Base-by-base conservation (phyloP, 2,113 vertebrate species). In the Etia nguti region DNA sequence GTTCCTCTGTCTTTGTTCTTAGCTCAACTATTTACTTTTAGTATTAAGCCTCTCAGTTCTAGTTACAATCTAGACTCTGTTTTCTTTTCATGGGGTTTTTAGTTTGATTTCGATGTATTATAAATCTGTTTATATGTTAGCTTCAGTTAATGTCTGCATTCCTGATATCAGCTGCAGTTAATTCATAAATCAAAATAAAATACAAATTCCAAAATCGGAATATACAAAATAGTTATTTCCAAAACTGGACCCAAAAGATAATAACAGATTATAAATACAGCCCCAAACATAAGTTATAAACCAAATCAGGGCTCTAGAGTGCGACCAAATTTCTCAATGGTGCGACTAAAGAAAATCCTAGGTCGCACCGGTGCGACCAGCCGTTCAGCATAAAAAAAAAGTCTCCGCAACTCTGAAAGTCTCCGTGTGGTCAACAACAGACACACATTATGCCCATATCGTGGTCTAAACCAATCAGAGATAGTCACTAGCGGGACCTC, bases 11-110 rank as follows among this genome's bases (percentile, higher is more conserved):
- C 20, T 38, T 38, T 68, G 34, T 68, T 13, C 20, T 41, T 22
- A 8, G 20, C 20, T 41, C 11, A 38, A 13, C 3, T 5, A 15
- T 38, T 18, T 38, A 38, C 20, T n/a, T 5, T 18, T 65, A 38
- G 18, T 38, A 0, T 65, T 13, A 10, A 65, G 20, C 34, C 18
- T 38, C 60, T n/a, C 60, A 5, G 60, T 65, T 65, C 60, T 38
- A 10, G 9, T 38, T 38, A 38, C 36, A 38, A 8, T 38, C 36
- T 62, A 62, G 59, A 62, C 2, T 62, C 59, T 62, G 3, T 36
- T 62, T 62, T 2, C 31, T 62, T 62, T 0, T 68, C 34, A 22
- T 2, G 34, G 0, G 20, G 2, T 22, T 68, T 41, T 22, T 0
- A 38, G 11, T 68, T 68, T 68, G 62, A 68, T 68, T 68, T 68